Evolutionary conservation across 1,140 invertebrate genomes (phyloP), one percentile per base, ranked within the genome.

Genomic region (Chionoecetes opilio): DNA sequence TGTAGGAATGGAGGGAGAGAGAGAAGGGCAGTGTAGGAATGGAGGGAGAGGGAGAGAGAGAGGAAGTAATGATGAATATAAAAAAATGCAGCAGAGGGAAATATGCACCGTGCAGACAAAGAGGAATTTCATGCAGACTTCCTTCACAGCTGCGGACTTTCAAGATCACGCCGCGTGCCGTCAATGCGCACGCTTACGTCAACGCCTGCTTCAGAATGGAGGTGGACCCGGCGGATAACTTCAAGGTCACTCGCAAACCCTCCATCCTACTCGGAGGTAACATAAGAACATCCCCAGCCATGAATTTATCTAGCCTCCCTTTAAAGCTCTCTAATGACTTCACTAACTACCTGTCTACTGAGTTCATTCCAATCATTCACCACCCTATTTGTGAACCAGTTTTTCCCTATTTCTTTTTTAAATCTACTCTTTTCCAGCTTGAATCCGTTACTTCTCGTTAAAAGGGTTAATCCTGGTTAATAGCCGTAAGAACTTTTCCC

Each of bases 121-220:
- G 14, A 46, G 41, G 5, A 46, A 46, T 46, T 2, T 75, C 63
- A 2, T 75, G 63, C 21, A 53, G 21, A 75, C 8, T n/a, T 31
- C 35, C 35, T 31, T 75, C 75, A 21, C 82, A 95, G 94, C 26
- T 95, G 26, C 90, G 94, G 17, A 95, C 96, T 17, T 97, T 96
- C 63, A 96, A 98, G 98, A 98, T 98, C 95, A 98, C 98, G 98
- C 98, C 98, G 0, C 97, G 98, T 95, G 98, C 98, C 6, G 98
- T 98, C 97, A 99, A 99, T 97, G 98, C 98, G 0, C 98, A 99
- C 96, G 98, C 98, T 0, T 98, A 98, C 96, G 98, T 99, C 0
- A 99, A 98, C 96, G 98, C 98, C 26, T 98, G 98, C 14, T 99
- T 99, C 96, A 97, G 82, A 86, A 89, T 96, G 75, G 86, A 88